These are phyloP conservation scores for Beris chalybata DNA, from an alignment of 2,888 invertebrate species.

Conservation along the genomic window DNA sequence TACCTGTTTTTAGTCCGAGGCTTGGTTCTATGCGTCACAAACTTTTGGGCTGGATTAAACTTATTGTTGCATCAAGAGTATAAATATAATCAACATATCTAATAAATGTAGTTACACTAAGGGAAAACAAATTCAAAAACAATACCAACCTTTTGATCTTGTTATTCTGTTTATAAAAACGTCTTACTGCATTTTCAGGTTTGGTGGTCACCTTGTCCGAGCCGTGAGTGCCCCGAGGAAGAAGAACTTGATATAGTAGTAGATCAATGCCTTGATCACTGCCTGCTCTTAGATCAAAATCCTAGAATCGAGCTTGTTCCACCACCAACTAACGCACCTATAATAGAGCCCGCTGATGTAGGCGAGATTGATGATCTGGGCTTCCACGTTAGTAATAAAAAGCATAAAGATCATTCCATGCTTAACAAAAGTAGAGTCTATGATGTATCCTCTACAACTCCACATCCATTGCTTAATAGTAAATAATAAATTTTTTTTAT, in stretches of 20 bases:
- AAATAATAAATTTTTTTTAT: slow-evolving; percentile 21
- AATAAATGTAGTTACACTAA: too few species aligned
- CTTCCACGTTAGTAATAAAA: slow-evolving; percentile 61
- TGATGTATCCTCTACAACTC: slow-evolving; percentile 48
- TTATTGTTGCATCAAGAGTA: too few species aligned
- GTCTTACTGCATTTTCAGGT: slow-evolving; percentile 57
- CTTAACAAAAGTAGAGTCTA: slow-evolving; percentile 43
- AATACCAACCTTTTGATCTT: too few species aligned
- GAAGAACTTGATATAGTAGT: slow-evolving; percentile 73
- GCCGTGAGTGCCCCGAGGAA: slow-evolving; percentile 75
- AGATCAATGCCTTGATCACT: slow-evolving; percentile 74
- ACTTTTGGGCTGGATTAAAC: too few species aligned
- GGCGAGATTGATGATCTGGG: slow-evolving; percentile 61
- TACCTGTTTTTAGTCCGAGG: too few species aligned
- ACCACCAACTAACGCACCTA: slow-evolving; percentile 45
- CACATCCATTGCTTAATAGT: slow-evolving; percentile 35
- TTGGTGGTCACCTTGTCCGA: slow-evolving; percentile 83
- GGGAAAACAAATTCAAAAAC: too few species aligned
- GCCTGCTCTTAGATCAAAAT: slow-evolving; percentile 60
- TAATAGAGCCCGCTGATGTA: slow-evolving; percentile 53
- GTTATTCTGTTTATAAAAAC: background rate
- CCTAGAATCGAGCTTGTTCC: slow-evolving; percentile 49
- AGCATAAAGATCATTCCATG: slow-evolving; percentile 53
- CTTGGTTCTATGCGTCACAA: too few species aligned
- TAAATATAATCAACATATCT: too few species aligned